These are phyloP conservation scores for Syrphus vitripennis DNA, from an alignment of 2,888 invertebrate species.

Conservation along the genomic window DNA sequence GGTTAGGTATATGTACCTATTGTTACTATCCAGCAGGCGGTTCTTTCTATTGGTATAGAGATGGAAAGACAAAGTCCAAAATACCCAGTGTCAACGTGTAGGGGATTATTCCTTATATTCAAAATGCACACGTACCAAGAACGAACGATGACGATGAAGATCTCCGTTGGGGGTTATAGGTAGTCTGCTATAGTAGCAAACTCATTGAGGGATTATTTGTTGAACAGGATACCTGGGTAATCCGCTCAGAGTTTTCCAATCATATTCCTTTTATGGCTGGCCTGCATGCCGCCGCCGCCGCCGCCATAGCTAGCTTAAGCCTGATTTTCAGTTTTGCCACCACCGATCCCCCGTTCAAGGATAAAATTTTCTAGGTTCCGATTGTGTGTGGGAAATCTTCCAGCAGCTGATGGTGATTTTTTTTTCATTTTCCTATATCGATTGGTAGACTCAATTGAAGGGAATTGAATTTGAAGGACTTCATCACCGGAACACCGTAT, in stretches of 20 bases:
- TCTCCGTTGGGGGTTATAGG: background rate
- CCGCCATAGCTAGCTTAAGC: background rate
- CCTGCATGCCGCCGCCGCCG: background rate
- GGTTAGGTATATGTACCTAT: background rate
- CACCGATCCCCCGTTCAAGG: background rate
- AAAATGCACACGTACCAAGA: conserved; percentile 45
- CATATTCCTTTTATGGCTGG: conserved; percentile 23
- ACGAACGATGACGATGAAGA: background rate
- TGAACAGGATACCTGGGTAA: conserved; percentile 55
- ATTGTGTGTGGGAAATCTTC: background rate
- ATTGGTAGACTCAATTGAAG: conserved; percentile 46
- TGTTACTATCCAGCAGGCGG: background rate
- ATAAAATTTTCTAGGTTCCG: background rate
- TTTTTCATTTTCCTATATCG: conserved; percentile 12
- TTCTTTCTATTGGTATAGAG: background rate
- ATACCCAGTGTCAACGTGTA: conserved; percentile 53
- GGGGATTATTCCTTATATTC: conserved; percentile 53
- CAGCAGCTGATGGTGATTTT: background rate
- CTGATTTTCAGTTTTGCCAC: background rate
- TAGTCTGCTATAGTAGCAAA: background rate
- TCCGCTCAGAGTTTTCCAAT: conserved; percentile 37
- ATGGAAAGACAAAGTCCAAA: conserved; percentile 52
- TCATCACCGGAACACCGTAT: conserved; percentile 24
- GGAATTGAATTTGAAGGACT: conserved; percentile 48
- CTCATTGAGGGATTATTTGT: conserved; percentile 60